Base-by-base conservation (phyloP, 92 coral and sea anemone species). In the Porites rus region DNA sequence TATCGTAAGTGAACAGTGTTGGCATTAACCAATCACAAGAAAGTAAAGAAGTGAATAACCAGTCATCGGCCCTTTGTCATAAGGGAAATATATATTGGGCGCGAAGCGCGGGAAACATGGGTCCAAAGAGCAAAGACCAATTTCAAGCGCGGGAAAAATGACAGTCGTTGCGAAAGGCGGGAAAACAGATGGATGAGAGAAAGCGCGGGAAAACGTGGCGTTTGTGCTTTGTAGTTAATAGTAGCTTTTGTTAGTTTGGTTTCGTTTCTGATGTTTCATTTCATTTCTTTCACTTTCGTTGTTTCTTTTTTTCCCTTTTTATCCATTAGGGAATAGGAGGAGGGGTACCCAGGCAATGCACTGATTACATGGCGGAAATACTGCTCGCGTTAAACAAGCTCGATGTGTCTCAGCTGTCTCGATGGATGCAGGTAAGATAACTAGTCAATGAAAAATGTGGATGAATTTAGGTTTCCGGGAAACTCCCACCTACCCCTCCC, bases 401-500 rank as follows among this genome's bases (percentile, higher is more conserved):
- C 52, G 88, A 96, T 75, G 87, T 93, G 70, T 86, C 94, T 17
- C 79, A 88, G 72, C 72, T 97, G 31, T 86, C 98, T 4, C 91
- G 88, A 8, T 97, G 99, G 98, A 65, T 97, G 85, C 99, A 97
- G 98, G 99, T 97, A 43, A 38, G 75, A 61, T 10, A 22, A 14
- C 11, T 10, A 56, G 16, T 8, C 11, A 10, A 56, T 56, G 10
- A 8, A 56, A 56, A 56, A 56, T 56, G 14, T 11, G 11, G 46
- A 38, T 38, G 46, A 38, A 38, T 38, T 38, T 3, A 38, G 5
- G 6, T 38, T 38, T 38, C 46, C 46, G 6, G 46, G 46, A 38
- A 38, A 38, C 46, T 38, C 46, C 46, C 46, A 38, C 46, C 46
- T 38, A 38, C 46, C 46, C 46, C 46, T 38, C 46, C 46, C 46